phyloP scores from a whole-genome alignment of 1,140 invertebrate genomes.

The Araneus ventricosus region DNA sequence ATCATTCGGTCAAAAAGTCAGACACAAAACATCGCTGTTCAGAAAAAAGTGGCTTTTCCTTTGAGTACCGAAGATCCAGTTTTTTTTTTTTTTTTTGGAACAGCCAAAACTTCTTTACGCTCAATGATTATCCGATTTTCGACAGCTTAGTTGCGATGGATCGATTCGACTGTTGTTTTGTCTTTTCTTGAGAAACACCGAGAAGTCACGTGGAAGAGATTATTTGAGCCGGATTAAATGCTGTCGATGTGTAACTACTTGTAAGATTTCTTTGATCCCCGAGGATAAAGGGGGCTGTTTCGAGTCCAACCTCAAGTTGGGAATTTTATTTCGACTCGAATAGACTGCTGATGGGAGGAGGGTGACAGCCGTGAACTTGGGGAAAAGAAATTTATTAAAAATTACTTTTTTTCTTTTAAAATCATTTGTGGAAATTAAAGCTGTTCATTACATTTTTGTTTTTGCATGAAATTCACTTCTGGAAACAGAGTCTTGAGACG shows the following conservation, averaged over 20 bases:
- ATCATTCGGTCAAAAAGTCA: slow-evolving; percentile 3
- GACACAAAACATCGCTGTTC: background rate
- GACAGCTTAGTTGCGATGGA: slow-evolving; percentile 61
- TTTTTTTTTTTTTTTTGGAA: slow-evolving; percentile 17
- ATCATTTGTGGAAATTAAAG: background rate
- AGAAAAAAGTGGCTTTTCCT: slow-evolving; percentile 26
- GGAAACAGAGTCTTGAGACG: background rate
- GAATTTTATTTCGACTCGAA: slow-evolving; percentile 15
- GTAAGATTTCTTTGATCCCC: slow-evolving; percentile 68
- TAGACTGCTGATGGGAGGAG: slow-evolving; percentile 1
- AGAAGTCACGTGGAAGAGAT: slow-evolving; percentile 66
- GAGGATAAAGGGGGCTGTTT: slow-evolving; percentile 48
- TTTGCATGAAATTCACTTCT: background rate
- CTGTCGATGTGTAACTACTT: slow-evolving; percentile 67
- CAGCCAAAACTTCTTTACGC: slow-evolving; percentile 48
- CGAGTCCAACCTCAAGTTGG: background rate
- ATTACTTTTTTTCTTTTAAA: background rate
- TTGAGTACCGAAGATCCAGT: slow-evolving; percentile 21
- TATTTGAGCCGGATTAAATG: slow-evolving; percentile 59
- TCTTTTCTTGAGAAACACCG: slow-evolving; percentile 44
- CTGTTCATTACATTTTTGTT: background rate
- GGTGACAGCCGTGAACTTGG: background rate
- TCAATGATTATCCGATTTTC: slow-evolving; percentile 69
- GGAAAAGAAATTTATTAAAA: background rate
- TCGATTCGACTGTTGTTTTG: slow-evolving; percentile 50